Conservation (phyloP, 2,888 invertebrate genomes). For the Polymixis lichenea region DNA sequence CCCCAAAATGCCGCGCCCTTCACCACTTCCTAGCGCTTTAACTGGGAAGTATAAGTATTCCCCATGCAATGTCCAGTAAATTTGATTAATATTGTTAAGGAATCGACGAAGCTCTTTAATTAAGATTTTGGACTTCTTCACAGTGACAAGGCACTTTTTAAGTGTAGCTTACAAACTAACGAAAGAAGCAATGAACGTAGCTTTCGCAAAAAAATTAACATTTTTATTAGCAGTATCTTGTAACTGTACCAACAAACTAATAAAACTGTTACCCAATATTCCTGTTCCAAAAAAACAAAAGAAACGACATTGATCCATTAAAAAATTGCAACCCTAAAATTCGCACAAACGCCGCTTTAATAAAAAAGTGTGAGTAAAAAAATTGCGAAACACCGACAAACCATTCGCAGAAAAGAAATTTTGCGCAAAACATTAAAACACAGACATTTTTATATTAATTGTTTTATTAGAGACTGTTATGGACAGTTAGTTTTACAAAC, state of each 20-base stretch:
- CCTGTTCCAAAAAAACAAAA: conserved; percentile 36
- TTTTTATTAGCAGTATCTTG: conserved; percentile 13
- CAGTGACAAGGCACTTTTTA: conserved; percentile 10
- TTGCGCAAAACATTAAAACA: conserved; percentile 78
- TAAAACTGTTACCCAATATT: conserved; percentile 37
- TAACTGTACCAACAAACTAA: conserved; percentile 29
- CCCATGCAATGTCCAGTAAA: neutral
- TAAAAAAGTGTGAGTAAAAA: conserved; percentile 51
- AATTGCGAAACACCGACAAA: conserved; percentile 61
- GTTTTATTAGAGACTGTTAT: conserved; percentile 72
- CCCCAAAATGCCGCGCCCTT: no score
- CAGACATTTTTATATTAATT: conserved; percentile 66
- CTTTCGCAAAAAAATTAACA: conserved; percentile 5
- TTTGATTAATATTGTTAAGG: conserved; percentile 22
- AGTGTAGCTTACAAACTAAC: conserved; percentile 12
- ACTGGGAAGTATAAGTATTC: neutral
- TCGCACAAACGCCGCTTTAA: conserved; percentile 24
- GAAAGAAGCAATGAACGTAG: neutral
- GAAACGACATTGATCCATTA: conserved; percentile 57
- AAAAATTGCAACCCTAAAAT: conserved; percentile 73
- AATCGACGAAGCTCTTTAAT: conserved; percentile 23
- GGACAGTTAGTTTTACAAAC: conserved; percentile 67
- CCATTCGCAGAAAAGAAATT: conserved; percentile 85
- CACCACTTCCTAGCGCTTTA: neutral
- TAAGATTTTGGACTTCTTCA: neutral